Evolutionary conservation across 1,140 invertebrate genomes (phyloP), one percentile per base, ranked within the genome.

Genomic region (Bombus balteatus): DNA sequence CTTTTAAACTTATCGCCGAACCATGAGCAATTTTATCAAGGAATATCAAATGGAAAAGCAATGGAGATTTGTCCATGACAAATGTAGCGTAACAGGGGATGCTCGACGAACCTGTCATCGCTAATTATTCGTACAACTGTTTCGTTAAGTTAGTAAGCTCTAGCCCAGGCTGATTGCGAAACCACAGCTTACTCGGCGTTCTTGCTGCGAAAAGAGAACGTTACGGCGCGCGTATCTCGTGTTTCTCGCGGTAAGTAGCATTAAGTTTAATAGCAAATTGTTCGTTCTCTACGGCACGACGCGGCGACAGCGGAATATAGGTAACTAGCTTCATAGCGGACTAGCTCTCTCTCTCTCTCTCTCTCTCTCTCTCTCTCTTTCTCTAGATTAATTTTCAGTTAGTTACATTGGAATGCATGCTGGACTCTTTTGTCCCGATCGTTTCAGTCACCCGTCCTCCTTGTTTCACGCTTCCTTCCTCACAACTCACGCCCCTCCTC

Each of bases 361-460:
- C 34, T 62, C 41, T 43, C 28, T 22, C 72, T 71, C 18, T 74
- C 66, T 18, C 10, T 28, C 22, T 75, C 4, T 57, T 0, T 53
- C 32, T 25, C 9, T 78, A 72, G 13, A 32, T 81, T 79, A 78
- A 83, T 86, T 87, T 43, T 82, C 78, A 83, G 2, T 53, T 88
- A 82, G 37, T 82, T 87, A 79, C 43, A 83, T 83, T 87, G 89
- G 89, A 90, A 90, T 89, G 88, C 89, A 89, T 90, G 68, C 83
- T 81, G 78, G 41, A 78, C 74, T 81, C 43, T 34, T 83, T n/a
- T 28, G 57, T 47, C 15, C 68, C 41, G 57, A 65, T 66, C 71
- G 53, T 47, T 34, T 59, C 47, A 65, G 22, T 59, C 75, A 18
- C 32, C 41, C 32, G 13, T 41, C 25, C 13, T 15, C 25, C 37